phyloP scores from a whole-genome alignment of 2,797 vertebrate genomes.

The Sebastes melanostomus region DNA sequence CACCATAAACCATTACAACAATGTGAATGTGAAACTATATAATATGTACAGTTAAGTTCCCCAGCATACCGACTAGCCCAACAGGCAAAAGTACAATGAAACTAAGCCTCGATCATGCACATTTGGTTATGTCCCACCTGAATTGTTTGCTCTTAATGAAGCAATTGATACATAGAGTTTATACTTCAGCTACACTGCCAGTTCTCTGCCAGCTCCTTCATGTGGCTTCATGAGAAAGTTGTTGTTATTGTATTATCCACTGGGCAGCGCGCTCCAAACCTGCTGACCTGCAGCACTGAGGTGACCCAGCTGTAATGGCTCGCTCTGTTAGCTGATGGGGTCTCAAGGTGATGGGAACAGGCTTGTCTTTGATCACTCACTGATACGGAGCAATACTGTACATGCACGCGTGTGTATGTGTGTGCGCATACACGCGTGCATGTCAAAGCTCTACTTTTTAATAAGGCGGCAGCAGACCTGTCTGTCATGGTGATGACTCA shows the following conservation, averaged over 20 bases:
- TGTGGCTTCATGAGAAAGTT: slow-evolving; percentile 41
- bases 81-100: background rate
- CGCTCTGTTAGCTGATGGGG: slow-evolving; percentile 37
- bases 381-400: background rate
- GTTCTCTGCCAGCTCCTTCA: slow-evolving; percentile 12
- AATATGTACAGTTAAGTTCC: no score
- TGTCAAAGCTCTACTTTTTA: slow-evolving; percentile 51
- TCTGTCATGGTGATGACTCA: slow-evolving; percentile 51
- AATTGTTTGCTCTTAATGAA: background rate
- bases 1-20: no score
- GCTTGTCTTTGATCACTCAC: slow-evolving; percentile 67
- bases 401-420: background rate
- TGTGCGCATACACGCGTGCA: background rate
- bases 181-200: background rate
- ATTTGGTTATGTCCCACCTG: background rate
- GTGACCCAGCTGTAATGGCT: slow-evolving; percentile 36
- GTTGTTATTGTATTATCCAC: slow-evolving; percentile 35
- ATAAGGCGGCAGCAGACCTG: slow-evolving; percentile 45
- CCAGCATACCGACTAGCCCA: no score
- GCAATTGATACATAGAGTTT: background rate
- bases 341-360: slow-evolving; percentile 42
- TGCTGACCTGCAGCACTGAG: slow-evolving; percentile 54
- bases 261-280: slow-evolving; percentile 29
- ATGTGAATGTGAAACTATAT: no score
- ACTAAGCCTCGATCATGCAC: background rate